phyloP scores from a whole-genome alignment of 2,888 invertebrate species.

The Oithona nana region DNA sequence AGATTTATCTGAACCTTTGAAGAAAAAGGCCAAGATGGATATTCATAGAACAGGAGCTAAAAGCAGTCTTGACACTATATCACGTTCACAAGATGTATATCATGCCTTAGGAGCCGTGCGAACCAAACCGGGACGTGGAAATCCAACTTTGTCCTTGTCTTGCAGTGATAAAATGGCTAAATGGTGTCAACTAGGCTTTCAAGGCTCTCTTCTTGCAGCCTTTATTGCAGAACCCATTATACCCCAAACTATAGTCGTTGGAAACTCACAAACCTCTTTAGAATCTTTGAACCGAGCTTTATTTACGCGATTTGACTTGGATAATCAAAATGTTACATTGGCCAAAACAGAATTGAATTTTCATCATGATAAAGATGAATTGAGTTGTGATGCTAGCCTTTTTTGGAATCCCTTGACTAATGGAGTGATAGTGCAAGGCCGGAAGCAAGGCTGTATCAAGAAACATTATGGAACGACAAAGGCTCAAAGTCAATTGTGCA shows the following conservation, averaged over 20 bases:
- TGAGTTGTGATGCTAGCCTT: neutral
- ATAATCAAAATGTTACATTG: neutral
- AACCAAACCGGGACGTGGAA: conserved; percentile 77
- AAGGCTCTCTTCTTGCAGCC: neutral
- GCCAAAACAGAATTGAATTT: neutral
- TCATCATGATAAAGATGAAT: neutral
- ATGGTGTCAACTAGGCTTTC: conserved; percentile 57
- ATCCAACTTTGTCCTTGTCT: conserved; percentile 66
- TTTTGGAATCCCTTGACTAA: neutral
- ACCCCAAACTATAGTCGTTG: neutral
- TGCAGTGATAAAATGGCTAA: conserved; percentile 84
- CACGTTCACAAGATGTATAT: conserved; percentile 39
- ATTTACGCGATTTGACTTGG: neutral
- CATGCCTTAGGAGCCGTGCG: conserved; percentile 50
- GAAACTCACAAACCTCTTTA: neutral
- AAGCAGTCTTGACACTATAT: conserved; percentile 38
- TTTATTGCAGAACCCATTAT: neutral
- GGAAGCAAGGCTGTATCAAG: conserved; percentile 6
- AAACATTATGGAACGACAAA: neutral
- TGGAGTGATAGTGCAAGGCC: neutral
- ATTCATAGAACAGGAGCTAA: conserved; percentile 76
- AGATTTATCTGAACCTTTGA: neutral
- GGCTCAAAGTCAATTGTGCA: neutral
- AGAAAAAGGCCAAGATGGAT: conserved; percentile 20
- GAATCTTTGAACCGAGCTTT: neutral